Percentiles rank a stretch among this genome's conserved stretches.
Conservation (phyloP, 2,797 vertebrate species). For the Otolemur crassicaudatus region DNA sequence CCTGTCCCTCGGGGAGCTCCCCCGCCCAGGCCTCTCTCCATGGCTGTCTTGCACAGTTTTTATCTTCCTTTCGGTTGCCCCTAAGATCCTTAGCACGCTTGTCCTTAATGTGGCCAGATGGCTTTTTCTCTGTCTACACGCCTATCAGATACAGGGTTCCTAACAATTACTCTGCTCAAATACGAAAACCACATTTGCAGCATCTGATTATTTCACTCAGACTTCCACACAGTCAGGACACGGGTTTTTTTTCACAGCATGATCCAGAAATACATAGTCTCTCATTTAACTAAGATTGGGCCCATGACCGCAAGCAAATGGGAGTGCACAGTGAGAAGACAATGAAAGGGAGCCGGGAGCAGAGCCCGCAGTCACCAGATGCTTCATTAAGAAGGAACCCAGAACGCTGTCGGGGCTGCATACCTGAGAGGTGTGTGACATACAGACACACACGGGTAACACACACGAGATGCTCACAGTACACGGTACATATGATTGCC, state of each 20-base stretch:
- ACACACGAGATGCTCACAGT: background rate
- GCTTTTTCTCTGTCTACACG: background rate
- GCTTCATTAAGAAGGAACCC: background rate
- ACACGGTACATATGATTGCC: background rate
- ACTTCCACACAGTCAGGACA: background rate
- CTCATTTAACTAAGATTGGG: background rate
- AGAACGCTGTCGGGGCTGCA: too few relatives aligned
- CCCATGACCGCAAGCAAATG: background rate
- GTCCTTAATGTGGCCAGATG: background rate
- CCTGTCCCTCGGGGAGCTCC: background rate
- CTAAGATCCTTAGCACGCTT: background rate
- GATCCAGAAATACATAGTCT: background rate
- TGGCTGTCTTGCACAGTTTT: background rate
- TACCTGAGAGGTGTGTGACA: background rate
- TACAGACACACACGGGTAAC: background rate
- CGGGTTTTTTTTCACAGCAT: background rate
- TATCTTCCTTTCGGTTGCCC: background rate
- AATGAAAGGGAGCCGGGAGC: background rate
- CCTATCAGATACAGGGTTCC: background rate
- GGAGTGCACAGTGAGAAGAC: background rate
- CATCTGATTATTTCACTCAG: background rate
- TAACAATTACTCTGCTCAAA: background rate
- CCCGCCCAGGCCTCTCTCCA: background rate
- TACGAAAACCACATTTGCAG: background rate
- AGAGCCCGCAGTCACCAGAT: background rate